Conservation (phyloP, 2,797 vertebrate species). For the Champsocephalus gunnari region DNA sequence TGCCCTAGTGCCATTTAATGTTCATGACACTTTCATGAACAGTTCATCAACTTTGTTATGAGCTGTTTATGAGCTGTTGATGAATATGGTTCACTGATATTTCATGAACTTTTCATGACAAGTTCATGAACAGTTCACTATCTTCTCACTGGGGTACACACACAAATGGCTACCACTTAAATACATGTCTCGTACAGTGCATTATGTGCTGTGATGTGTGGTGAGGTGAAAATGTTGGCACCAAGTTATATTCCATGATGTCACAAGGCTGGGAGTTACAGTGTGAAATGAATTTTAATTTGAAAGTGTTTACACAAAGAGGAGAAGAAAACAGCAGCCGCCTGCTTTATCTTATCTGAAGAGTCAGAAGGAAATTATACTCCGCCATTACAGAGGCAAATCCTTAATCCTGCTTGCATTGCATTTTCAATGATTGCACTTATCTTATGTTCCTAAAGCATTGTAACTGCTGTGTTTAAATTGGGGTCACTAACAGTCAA, state of each 20-base stretch:
- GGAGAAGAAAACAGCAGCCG: constrained; percentile 5
- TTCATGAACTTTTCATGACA: too few species aligned
- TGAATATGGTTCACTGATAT: too few species aligned
- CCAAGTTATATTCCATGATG: constrained; percentile 43
- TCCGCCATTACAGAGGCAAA: constrained; percentile 39
- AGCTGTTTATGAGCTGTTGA: too few species aligned
- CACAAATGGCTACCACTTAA: constrained; percentile 18
- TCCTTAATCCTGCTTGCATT: constrained; percentile 28
- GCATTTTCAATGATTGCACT: constrained; percentile 27
- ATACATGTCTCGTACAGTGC: constrained; percentile 54
- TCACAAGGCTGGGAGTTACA: constrained; percentile 28
- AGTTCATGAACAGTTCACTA: too few species aligned
- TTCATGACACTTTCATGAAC: too few species aligned
- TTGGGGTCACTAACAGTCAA: constrained; percentile 7
- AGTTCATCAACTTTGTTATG: too few species aligned
- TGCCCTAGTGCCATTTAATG: too few species aligned
- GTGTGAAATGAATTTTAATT: constrained; percentile 55
- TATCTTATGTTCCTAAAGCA: constrained; percentile 10
- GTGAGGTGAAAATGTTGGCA: constrained; percentile 58
- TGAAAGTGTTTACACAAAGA: constrained; percentile 36
- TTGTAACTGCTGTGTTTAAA: constrained; percentile 4
- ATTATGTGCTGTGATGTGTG: constrained; percentile 50
- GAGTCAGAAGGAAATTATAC: constrained; percentile 37
- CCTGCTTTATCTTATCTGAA: constrained; percentile 46
- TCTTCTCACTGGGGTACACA: too few species aligned